phyloP scores from a whole-genome alignment of 2,797 vertebrate genomes.

The Parauchenoglanis punctatus region DNA sequence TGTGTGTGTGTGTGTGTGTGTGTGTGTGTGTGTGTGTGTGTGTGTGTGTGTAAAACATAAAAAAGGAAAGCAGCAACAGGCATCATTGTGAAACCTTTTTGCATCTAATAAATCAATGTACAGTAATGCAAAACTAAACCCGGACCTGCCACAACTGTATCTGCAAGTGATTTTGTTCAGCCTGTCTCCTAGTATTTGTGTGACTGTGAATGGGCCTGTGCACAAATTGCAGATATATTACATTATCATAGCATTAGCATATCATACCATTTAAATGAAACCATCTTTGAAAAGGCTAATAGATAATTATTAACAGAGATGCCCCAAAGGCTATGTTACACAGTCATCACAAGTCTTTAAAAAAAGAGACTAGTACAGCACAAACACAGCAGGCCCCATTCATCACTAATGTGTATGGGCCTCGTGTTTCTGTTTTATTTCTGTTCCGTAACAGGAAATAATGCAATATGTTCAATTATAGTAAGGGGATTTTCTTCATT shows the following conservation, averaged over 20 bases:
- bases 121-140: slow-evolving; percentile 62
- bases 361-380: slow-evolving; percentile 33
- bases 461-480: slow-evolving; percentile 33
- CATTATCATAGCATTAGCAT: slow-evolving; percentile 38
- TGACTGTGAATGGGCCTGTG: slow-evolving; percentile 18
- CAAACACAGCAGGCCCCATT: slow-evolving; percentile 39
- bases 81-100: slow-evolving; percentile 68
- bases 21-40: slow-evolving; percentile 15
- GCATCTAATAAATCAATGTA: slow-evolving; percentile 71
- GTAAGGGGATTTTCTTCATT: not conserved
- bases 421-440: slow-evolving; percentile 31
- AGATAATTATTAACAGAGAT: slow-evolving; percentile 50
- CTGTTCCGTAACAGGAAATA: slow-evolving; percentile 24
- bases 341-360: slow-evolving; percentile 37
- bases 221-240: slow-evolving; percentile 19
- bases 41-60: slow-evolving; percentile 59
- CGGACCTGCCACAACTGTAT: slow-evolving; percentile 53
- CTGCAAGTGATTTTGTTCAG: slow-evolving; percentile 43
- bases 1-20: slow-evolving; percentile 32
- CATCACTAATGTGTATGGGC: not conserved
- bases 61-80: slow-evolving; percentile 70
- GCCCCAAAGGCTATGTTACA: slow-evolving; percentile 36
- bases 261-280: slow-evolving; percentile 15
- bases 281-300: slow-evolving; percentile 29
- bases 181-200: slow-evolving; percentile 31